Percentiles rank a stretch among this genome's conserved stretches.
Conservation (phyloP, 2,113 vertebrate genomes). For the Campylomormyrus numenius region DNA sequence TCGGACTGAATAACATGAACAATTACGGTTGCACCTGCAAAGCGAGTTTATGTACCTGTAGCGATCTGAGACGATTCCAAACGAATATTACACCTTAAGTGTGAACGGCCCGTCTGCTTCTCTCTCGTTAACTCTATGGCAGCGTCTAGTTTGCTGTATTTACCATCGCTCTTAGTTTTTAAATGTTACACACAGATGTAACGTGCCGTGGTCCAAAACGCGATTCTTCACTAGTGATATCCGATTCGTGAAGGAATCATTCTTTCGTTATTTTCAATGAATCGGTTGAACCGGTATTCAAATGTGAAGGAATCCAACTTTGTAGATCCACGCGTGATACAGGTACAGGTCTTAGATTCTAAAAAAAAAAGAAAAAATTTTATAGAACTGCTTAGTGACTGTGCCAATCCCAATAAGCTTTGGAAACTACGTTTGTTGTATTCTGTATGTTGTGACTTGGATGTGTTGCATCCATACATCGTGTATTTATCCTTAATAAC, state of each 20-base stretch:
- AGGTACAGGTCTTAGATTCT: too few relatives aligned
- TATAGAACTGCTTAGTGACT: too few relatives aligned
- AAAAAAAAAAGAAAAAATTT: too few relatives aligned
- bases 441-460: too few relatives aligned
- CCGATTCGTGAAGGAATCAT: too few relatives aligned
- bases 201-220: neutral
- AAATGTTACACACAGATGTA: neutral
- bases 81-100: neutral
- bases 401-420: too few relatives aligned
- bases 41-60: neutral
- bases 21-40: neutral
- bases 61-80: neutral
- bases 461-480: neutral
- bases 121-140: neutral
- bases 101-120: neutral
- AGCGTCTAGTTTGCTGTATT: neutral
- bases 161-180: neutral
- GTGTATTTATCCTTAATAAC: neutral
- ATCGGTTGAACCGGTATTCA: too few relatives aligned
- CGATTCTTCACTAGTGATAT: too few relatives aligned
- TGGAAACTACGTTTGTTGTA: too few relatives aligned
- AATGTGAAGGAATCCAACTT: too few relatives aligned
- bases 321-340: too few relatives aligned
- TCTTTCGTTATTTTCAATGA: too few relatives aligned
- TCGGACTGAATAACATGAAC: neutral